Base-by-base conservation (phyloP, 1,140 invertebrate species). In the Drosophila suzukii region DNA sequence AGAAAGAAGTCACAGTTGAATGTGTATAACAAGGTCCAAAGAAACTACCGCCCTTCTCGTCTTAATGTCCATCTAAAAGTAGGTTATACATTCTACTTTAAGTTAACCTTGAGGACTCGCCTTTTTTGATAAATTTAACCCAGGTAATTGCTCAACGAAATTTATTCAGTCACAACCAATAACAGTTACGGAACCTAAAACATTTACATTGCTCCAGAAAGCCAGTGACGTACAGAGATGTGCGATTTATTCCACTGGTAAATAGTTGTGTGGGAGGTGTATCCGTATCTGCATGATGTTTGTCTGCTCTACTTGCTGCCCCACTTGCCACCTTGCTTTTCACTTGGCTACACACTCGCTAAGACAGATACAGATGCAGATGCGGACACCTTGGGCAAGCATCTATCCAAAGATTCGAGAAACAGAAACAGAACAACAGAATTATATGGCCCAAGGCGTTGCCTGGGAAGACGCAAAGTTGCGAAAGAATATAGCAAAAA, bases 291-390 rank as follows among this genome's bases (percentile, higher is more conserved):
- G 46, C 58, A 15, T 49, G 63, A 20, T 43, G 63, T 62, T 51
- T 57, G 68, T 67, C 75, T 72, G 83, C 79, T 86, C 82, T 82
- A 86, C 55, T 86, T 77, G 63, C 57, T 60, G 73, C 41, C 44
- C 63, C 49, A 67, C 60, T 58, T 84, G 66, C 54, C 74, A 51
- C 56, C 62, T 50, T 43, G 79, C 78, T 83, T 78, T 70, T 84
- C 72, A 77, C 77, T 75, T 66, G 75, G 67, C 62, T 72, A 80
- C 70, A 71, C 46, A 67, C 44, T 51, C 44, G 17, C 44, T 44
- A 20, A 47, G 24, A 58, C 32, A 51, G 50, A 43, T 59, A 43
- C 61, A 61, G 27, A 72, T 65, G 38, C 57, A 49, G 57, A 66
- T 54, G 61, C 65, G 36, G 30, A 41, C 63, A 63, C 59, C 46